Conservation (phyloP, 2,888 invertebrate species). For the Ectobius pallidus region DNA sequence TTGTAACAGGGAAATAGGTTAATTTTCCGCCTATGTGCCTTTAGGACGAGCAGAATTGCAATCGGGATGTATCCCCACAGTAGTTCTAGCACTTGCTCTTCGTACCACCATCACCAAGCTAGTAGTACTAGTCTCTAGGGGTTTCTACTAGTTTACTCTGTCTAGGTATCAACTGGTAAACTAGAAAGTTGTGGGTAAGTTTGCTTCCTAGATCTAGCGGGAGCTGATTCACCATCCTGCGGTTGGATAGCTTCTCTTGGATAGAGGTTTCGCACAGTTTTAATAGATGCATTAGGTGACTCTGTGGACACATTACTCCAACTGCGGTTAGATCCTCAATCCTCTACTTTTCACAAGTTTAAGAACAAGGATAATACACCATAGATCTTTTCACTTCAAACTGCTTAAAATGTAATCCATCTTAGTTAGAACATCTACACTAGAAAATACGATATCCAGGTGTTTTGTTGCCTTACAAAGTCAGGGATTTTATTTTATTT, state of each 20-base stretch:
- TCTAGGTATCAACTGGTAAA: neutral
- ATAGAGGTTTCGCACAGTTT: conserved; percentile 6
- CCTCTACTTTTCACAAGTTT: too few species aligned
- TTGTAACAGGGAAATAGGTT: conserved; percentile 56
- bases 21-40: conserved; percentile 57
- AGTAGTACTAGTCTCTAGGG: neutral
- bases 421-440: too few species aligned
- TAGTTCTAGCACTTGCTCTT: neutral
- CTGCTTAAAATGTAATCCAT: too few species aligned
- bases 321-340: too few species aligned
- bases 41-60: conserved; percentile 53
- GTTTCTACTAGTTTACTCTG: conserved; percentile 8
- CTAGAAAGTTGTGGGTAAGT: neutral
- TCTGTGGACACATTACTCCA: too few species aligned
- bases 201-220: neutral
- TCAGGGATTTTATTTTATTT: too few species aligned
- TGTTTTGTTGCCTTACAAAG: too few species aligned
- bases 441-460: too few species aligned
- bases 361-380: too few species aligned
- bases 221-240: too few species aligned
- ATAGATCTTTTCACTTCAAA: too few species aligned
- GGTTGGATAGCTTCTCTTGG: too few species aligned
- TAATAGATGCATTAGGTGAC: conserved; percentile 12
- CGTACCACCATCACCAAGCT: neutral
- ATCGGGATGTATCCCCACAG: conserved; percentile 37